Evolutionary conservation across 2,888 invertebrate genomes (phyloP), one percentile per base, ranked within the genome.

Genomic region (Parthenolecanium corni): DNA sequence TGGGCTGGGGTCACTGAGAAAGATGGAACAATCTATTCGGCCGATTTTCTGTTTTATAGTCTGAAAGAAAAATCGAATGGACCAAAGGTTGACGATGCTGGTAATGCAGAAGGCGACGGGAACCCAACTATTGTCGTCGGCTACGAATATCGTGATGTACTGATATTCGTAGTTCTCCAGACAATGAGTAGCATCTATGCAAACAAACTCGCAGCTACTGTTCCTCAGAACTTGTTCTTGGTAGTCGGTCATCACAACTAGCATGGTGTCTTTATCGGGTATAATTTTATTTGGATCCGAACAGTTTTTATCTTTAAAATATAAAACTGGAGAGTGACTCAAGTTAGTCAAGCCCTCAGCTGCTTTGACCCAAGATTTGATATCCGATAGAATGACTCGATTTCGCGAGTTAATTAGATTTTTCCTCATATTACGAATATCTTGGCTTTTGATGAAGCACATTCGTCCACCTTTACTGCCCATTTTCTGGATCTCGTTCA

Each of bases 1-100:
- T 5, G 49, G 24, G n/a, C 44, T 52, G 31, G 57, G 63, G 24
- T 66, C 66, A 24, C 64, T 31, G 44, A 66, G 49, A 11, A 66
- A 58, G n/a, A 63, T 46, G 2, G 57, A 57, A n/a, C 63, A 46
- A 20, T 36, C 14, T 1, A 65, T 1, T 5, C 6, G 38, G 14
- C 64, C 64, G 1, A 57, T 31, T 6, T 52, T 54, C 20, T 57
- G 44, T 42, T 52, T 56, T 5, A 65, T 51, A 16, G 25, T 44
- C 14, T 18, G 9, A 1, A 54, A 38, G n/a, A 63, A 63, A 24
- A 12, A 54, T 36, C 54, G 36, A 6, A 63, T 23, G 1, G 53
- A 23, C n/a, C 16, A 6, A 6, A 38, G 12, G 36, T 38, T 49
- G 24, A 54, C 40, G 6, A 47, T 40, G 25, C 36, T 63, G 4